Base-by-base conservation (phyloP, 2,113 vertebrate species). In the Catharus fuscescens region DNA sequence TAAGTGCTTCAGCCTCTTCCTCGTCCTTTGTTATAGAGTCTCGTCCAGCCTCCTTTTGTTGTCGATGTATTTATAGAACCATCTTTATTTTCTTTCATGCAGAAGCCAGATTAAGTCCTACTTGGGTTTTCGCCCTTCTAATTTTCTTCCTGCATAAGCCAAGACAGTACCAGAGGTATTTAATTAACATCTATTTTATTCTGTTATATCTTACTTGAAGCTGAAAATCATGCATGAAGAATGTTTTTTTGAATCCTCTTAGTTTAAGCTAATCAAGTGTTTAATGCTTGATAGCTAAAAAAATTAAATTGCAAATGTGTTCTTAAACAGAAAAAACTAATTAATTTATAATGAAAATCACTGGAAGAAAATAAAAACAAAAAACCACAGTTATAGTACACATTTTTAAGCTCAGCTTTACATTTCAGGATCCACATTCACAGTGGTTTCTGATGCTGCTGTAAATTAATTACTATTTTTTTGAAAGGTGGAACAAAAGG, bases 311-410 rank as follows among this genome's bases (percentile, higher is more conserved):
- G 83, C 86, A 91, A 93, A 79, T 69, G 23, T 48, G 50, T 83
- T 89, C 70, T 95, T 71, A 83, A 90, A 93, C 74, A 84, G 31
- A 94, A 96, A 96, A 93, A 95, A n/a, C n/a, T 47, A 72, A 88
- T 85, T 88, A 13, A 91, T 86, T 94, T 92, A 80, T 64, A 92
- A 93, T 54, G 36, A 95, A 91, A 92, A 74, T 21, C 19, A 81
- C 25, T n/a, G n/a, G 28, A 92, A 92, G 48, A 93, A 88, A 96
- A 87, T 21, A 77, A 38, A 93, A 76, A 19, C 36, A 52, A 70
- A 70, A 61, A 13, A 2, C 3, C 14, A 69, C 13, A 47, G 13
- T 62, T 54, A 66, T 0, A 67, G 6, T 44, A 73, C 12, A 54
- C 5, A 9, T 34, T 90, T 69, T 74, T 65, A 88, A 83, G 44